Percentiles rank a stretch among this genome's conserved stretches.
Conservation (phyloP, 2,888 invertebrate genomes). For the Plutella xylostella region DNA sequence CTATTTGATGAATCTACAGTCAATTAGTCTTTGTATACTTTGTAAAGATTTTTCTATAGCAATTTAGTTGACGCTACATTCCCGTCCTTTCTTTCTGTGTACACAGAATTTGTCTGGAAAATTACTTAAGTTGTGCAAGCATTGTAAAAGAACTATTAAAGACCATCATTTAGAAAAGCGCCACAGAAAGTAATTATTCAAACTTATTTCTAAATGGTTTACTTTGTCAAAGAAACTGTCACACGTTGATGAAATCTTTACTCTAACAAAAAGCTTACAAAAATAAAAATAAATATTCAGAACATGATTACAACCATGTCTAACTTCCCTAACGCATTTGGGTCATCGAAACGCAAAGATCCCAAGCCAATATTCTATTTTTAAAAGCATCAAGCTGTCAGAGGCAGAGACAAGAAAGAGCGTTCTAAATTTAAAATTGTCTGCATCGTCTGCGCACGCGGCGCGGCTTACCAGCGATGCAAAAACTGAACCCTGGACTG, state of each 20-base stretch:
- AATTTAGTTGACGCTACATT: no score
- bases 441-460: conserved; percentile 40
- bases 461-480: not conserved
- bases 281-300: not conserved
- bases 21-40: no score
- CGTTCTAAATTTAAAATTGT: conserved; percentile 43
- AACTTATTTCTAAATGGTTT: not conserved
- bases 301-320: not conserved
- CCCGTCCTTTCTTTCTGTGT: no score
- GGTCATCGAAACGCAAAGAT: not conserved
- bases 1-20: no score
- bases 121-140: no score
- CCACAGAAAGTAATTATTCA: no score
- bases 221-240: not conserved
- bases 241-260: not conserved
- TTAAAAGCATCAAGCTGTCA: conserved; percentile 34
- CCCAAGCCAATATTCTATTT: conserved; percentile 25
- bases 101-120: no score
- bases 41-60: no score
- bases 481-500: not conserved
- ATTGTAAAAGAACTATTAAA: no score
- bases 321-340: no score
- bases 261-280: not conserved
- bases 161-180: no score
- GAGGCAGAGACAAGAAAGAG: conserved; percentile 22